Percentiles rank a stretch among this genome's conserved stretches.
Evolutionary conservation across 2,113 vertebrate species (phyloP).

Genomic region (Sceloporus undulatus): DNA sequence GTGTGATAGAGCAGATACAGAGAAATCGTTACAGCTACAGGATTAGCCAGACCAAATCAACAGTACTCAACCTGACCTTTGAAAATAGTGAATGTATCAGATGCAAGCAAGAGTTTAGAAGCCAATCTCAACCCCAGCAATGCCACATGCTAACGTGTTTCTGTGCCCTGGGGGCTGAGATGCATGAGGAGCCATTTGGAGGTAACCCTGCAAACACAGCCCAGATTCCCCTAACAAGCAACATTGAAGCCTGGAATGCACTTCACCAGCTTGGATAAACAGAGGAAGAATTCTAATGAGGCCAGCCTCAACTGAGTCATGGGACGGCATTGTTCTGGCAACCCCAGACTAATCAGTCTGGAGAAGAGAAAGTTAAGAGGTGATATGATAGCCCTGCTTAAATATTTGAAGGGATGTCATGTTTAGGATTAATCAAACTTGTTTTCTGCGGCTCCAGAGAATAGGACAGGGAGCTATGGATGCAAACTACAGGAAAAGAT

Average conservation of each 20-base stretch:
- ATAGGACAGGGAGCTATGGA: too few species aligned
- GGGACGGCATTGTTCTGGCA: slow-evolving; percentile 19
- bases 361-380: too few species aligned
- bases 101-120: not conserved
- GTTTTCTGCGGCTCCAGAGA: too few species aligned
- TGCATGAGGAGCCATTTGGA: not conserved
- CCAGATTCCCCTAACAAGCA: not conserved
- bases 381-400: too few species aligned
- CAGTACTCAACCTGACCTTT: not conserved
- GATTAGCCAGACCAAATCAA: not conserved
- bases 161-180: not conserved
- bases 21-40: not conserved
- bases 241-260: not conserved
- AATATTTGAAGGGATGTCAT: too few species aligned
- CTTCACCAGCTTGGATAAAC: slow-evolving; percentile 16
- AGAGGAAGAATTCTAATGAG: slow-evolving; percentile 35
- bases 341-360: not conserved
- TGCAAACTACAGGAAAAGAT: too few species aligned
- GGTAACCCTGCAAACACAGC: not conserved
- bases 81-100: not conserved
- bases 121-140: not conserved
- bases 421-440: too few species aligned
- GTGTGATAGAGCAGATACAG: not conserved
- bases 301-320: slow-evolving; percentile 28
- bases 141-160: not conserved